phyloP scores from a whole-genome alignment of 2,797 vertebrate genomes.

The Bovichtus diacanthus region DNA sequence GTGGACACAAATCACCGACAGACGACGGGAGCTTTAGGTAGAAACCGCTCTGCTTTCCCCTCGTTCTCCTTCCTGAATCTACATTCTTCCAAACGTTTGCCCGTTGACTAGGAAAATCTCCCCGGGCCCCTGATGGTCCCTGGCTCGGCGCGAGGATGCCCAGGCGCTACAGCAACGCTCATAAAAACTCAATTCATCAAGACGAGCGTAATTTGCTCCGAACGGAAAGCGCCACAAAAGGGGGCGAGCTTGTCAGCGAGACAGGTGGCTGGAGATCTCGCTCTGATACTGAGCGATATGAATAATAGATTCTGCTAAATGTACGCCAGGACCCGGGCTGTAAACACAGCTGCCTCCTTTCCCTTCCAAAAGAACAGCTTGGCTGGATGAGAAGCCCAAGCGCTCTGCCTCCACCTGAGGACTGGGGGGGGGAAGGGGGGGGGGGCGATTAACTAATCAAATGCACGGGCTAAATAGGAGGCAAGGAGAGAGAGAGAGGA shows the following conservation, averaged over 20 bases:
- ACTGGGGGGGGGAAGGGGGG: slow-evolving; percentile 76
- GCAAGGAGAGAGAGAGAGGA: slow-evolving; percentile 74
- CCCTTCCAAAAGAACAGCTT: slow-evolving; percentile 99
- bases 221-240: slow-evolving; percentile 99
- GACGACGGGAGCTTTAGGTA: slow-evolving; percentile 60
- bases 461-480: slow-evolving; percentile 86
- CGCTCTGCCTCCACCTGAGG: slow-evolving; percentile 97
- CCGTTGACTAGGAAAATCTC: slow-evolving; percentile 86
- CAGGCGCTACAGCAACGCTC: slow-evolving; percentile 95
- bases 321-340: slow-evolving; percentile 99
- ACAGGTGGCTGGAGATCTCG: slow-evolving; percentile 99
- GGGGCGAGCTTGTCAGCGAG: slow-evolving; percentile 99
- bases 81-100: slow-evolving; percentile 91
- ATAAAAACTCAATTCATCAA: slow-evolving; percentile 99
- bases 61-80: slow-evolving; percentile 21
- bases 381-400: slow-evolving; percentile 93
- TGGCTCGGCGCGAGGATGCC: slow-evolving; percentile 91
- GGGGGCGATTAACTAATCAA: slow-evolving; percentile 88
- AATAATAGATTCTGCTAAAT: slow-evolving; percentile 99
- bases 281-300: slow-evolving; percentile 99
- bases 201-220: slow-evolving; percentile 99
- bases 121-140: slow-evolving; percentile 88
- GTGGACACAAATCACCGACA: slow-evolving; percentile 48
- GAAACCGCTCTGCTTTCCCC: slow-evolving; percentile 42
- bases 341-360: slow-evolving; percentile 99